These are phyloP conservation scores for Rhinoptilus africanus DNA, from an alignment of 2,113 vertebrate genomes.

Conservation along the genomic window DNA sequence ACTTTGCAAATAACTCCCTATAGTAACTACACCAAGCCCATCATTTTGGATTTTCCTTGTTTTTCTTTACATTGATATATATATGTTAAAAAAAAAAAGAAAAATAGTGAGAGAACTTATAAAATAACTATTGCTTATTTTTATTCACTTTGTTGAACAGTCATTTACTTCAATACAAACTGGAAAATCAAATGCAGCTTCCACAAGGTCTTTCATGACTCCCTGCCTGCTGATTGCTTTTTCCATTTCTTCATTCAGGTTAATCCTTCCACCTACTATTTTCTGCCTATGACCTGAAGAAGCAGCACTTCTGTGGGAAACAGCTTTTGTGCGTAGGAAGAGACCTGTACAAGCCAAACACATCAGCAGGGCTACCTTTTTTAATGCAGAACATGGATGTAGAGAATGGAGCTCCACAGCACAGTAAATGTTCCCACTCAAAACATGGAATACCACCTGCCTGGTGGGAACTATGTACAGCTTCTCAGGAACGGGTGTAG, in stretches of 20 bases:
- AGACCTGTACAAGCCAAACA: neutral
- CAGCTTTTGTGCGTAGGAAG: neutral
- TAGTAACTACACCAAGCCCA: neutral
- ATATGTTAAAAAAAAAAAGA: neutral
- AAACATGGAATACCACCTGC: neutral
- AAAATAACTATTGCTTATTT: neutral
- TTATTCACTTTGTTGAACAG: neutral
- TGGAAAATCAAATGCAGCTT: conserved; percentile 22
- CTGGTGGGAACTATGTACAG: neutral
- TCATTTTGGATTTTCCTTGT: neutral
- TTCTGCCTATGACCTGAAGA: conserved; percentile 4
- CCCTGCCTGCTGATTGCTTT: neutral
- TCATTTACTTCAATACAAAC: neutral
- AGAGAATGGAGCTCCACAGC: neutral
- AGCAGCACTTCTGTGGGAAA: conserved; percentile 14
- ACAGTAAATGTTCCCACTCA: neutral
- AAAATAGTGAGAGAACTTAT: neutral
- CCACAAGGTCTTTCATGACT: neutral
- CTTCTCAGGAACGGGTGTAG: neutral
- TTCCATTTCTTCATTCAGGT: conserved; percentile 20
- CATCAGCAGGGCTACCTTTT: neutral
- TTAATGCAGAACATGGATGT: rapidly evolving
- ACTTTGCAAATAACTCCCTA: neutral
- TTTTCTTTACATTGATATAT: neutral
- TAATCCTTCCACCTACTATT: conserved; percentile 21